Conservation (phyloP, 2,888 invertebrate genomes). For the Troglohyphantes excavatus region DNA sequence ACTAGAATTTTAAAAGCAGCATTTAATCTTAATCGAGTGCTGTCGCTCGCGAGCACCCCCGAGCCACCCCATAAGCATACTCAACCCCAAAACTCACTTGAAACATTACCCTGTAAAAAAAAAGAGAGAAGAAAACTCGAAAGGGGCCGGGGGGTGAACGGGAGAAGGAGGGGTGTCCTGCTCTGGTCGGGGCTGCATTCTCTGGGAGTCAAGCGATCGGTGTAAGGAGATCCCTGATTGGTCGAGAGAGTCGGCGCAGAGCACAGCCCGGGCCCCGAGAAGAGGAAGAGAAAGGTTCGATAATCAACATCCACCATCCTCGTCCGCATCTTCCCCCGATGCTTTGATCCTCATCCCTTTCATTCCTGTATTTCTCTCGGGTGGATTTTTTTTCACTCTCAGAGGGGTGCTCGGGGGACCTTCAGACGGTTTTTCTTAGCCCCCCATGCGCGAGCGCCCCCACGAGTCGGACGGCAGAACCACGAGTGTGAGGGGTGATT, state of each 20-base stretch:
- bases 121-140: not conserved
- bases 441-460: constrained; percentile 66
- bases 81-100: not conserved
- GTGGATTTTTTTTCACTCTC: not conserved
- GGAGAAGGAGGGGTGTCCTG: not conserved
- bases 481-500: constrained; percentile 57
- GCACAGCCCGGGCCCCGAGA: constrained; percentile 35
- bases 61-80: not conserved
- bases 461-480: constrained; percentile 27
- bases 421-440: constrained; percentile 9
- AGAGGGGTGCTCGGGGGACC: constrained; percentile 5
- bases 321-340: constrained; percentile 21
- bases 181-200: constrained; percentile 56
- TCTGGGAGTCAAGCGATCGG: constrained; percentile 46
- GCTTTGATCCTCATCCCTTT: constrained; percentile 30
- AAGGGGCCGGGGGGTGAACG: no score
- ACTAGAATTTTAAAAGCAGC: no score
- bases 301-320: constrained; percentile 40
- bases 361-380: constrained; percentile 20
- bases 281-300: constrained; percentile 32
- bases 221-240: constrained; percentile 75
- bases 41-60: no score
- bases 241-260: constrained; percentile 66
- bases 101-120: not conserved
- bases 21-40: no score